These are phyloP conservation scores for Cryptophagus acutangulus DNA, from an alignment of 2,888 invertebrate genomes.

Conservation along the genomic window DNA sequence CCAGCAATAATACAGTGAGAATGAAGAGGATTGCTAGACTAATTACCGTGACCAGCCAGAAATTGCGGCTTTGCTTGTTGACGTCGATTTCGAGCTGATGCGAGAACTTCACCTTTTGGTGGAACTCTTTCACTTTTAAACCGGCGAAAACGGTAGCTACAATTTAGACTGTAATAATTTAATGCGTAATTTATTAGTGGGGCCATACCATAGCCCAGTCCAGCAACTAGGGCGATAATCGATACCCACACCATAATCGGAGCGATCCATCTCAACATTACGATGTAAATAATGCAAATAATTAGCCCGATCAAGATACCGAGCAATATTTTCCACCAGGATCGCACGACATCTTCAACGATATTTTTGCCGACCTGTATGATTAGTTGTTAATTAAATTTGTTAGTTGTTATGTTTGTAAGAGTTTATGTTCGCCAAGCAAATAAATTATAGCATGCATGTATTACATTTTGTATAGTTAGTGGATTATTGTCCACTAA, in stretches of 20 bases:
- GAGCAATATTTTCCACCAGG: slow-evolving; percentile 66
- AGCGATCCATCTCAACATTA: slow-evolving; percentile 84
- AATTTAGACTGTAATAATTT: no score
- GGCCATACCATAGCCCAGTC: slow-evolving; percentile 65
- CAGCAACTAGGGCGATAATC: slow-evolving; percentile 65
- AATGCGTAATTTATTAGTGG: no score
- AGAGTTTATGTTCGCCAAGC: no score
- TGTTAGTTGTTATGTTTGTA: no score
- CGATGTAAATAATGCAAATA: slow-evolving; percentile 80
- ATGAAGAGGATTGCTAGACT: slow-evolving; percentile 58
- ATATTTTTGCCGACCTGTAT: slow-evolving; percentile 66
- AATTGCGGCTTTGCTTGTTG: no score
- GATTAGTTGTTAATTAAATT: no score
- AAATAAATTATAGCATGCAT: not conserved
- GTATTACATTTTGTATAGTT: not conserved
- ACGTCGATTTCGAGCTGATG: no score
- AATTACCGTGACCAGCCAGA: slow-evolving; percentile 68
- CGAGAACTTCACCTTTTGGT: no score
- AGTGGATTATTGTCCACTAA: no score
- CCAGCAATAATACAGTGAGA: slow-evolving; percentile 66
- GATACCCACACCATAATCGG: slow-evolving; percentile 83
- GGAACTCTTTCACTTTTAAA: no score
- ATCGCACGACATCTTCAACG: slow-evolving; percentile 71
- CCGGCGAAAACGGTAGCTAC: no score
- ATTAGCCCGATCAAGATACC: slow-evolving; percentile 65